phyloP scores from a whole-genome alignment of 2,113 vertebrate genomes.

The Tamias sibiricus region DNA sequence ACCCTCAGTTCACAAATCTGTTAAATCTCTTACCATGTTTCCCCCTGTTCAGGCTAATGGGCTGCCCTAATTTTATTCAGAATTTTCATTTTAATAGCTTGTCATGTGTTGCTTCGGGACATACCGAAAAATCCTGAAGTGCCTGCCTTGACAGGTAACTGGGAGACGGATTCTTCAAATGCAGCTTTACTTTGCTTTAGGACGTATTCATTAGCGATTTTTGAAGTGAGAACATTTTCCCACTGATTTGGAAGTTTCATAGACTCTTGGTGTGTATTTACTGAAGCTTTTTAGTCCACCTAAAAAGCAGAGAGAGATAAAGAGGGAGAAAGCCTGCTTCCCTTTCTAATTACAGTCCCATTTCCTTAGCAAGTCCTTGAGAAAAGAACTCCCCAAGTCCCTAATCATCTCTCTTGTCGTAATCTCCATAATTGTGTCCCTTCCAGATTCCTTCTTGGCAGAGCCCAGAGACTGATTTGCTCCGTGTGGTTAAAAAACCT shows the following conservation, averaged over 20 bases:
- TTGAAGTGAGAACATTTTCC: constrained; percentile 75
- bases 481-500: constrained; percentile 86
- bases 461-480: constrained; percentile 82
- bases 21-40: background rate
- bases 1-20: constrained; percentile 23
- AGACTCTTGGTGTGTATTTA: constrained; percentile 81
- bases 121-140: constrained; percentile 40
- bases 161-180: constrained; percentile 67
- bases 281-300: constrained; percentile 82
- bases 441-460: constrained; percentile 87
- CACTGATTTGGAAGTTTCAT: constrained; percentile 72
- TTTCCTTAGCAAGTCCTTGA: constrained; percentile 87
- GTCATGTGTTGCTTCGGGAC: constrained; percentile 66
- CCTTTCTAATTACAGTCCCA: constrained; percentile 86
- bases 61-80: constrained; percentile 59
- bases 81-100: constrained; percentile 67
- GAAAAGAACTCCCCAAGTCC: constrained; percentile 84
- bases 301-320: constrained; percentile 51
- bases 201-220: constrained; percentile 80
- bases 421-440: constrained; percentile 86
- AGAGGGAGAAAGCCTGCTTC: constrained; percentile 73
- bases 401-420: constrained; percentile 87
- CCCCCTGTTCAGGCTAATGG: constrained; percentile 12
- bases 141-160: constrained; percentile 48
- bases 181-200: constrained; percentile 69